phyloP scores from a whole-genome alignment of 2,797 vertebrate species.

The Sebastes dallii region DNA sequence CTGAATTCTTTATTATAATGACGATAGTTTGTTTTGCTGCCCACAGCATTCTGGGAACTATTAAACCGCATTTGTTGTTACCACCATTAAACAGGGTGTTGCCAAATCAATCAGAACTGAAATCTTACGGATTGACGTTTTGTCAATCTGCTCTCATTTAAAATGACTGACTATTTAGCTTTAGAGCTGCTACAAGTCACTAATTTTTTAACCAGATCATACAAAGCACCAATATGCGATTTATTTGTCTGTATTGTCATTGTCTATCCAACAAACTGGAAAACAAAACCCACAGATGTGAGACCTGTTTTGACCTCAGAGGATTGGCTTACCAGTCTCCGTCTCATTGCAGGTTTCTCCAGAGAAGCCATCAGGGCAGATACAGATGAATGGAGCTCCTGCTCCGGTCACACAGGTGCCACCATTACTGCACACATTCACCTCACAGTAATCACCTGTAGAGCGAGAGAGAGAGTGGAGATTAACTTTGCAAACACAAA shows the following conservation, averaged over 20 bases:
- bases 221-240: background rate
- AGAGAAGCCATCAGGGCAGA: conserved; percentile 89
- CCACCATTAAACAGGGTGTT: no score
- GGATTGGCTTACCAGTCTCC: conserved; percentile 81
- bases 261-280: background rate
- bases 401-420: conserved; percentile 88
- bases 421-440: conserved; percentile 89
- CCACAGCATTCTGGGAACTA: no score
- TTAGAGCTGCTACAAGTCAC: background rate
- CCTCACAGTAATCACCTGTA: conserved; percentile 88
- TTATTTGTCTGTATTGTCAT: background rate
- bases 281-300: background rate
- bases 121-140: background rate
- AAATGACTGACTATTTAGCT: background rate
- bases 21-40: no score
- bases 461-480: background rate
- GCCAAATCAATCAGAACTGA: no score
- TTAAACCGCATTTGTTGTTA: no score
- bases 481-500: background rate
- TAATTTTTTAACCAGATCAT: background rate
- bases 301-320: background rate
- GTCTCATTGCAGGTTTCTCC: conserved; percentile 91
- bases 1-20: no score
- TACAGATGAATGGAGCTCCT: conserved; percentile 87
- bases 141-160: background rate